Evolutionary conservation across 2,113 vertebrate genomes (phyloP).

Genomic region (Aviceda subcristata): DNA sequence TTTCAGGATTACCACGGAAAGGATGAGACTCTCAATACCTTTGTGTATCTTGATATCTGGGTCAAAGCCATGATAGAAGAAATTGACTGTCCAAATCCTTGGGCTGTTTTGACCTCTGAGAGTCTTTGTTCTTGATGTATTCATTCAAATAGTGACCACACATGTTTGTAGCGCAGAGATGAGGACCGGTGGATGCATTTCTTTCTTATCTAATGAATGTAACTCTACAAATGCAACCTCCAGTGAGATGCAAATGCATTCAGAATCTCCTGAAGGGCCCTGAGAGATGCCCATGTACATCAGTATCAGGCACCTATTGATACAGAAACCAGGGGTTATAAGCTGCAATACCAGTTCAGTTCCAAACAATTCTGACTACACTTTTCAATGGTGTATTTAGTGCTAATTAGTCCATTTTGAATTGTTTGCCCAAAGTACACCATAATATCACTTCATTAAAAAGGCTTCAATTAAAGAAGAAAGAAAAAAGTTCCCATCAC

Average conservation of each 20-base stretch:
- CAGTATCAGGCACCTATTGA: background rate
- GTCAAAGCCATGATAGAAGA: background rate
- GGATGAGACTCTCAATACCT: background rate
- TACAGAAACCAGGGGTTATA: background rate
- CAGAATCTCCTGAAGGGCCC: background rate
- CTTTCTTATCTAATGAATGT: background rate
- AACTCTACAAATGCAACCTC: background rate
- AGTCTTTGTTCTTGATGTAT: background rate
- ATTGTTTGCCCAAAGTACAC: conserved; percentile 29
- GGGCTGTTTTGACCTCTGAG: background rate
- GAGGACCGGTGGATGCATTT: background rate
- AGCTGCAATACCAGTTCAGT: background rate
- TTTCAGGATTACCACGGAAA: background rate
- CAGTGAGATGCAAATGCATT: background rate
- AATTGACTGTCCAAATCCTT: background rate
- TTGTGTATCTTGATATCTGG: background rate
- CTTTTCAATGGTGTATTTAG: conserved; percentile 13
- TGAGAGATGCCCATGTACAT: background rate
- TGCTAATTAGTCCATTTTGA: conserved; percentile 31
- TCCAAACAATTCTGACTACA: background rate
- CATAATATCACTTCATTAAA: conserved; percentile 45
- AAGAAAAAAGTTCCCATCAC: conserved; percentile 11
- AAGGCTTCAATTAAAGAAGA: conserved; percentile 48
- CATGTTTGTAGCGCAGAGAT: background rate
- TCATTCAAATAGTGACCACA: background rate